phyloP scores from a whole-genome alignment of 2,888 invertebrate species.

The Heliconius ethilla region DNA sequence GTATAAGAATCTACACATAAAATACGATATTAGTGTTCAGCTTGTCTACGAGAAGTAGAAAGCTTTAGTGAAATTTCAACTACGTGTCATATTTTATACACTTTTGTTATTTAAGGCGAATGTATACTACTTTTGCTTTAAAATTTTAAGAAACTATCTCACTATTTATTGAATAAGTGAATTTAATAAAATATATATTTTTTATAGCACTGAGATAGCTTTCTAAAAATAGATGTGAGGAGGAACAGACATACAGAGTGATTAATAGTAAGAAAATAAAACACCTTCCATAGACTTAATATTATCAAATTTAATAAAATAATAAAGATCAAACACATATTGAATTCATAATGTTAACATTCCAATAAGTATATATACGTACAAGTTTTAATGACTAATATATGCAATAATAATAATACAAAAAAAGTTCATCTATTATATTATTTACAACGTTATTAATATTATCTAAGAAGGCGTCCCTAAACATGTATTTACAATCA shows the following conservation, averaged over 20 bases:
- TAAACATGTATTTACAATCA: conserved; percentile 58
- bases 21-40: no score
- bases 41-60: no score
- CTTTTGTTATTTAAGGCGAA: no score
- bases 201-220: no score
- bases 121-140: no score
- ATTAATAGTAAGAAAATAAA: conserved; percentile 20
- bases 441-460: conserved; percentile 53
- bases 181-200: no score
- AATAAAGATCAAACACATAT: conserved; percentile 43
- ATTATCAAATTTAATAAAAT: conserved; percentile 46
- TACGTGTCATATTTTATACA: no score
- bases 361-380: conserved; percentile 39
- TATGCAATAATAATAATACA: conserved; percentile 38
- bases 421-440: conserved; percentile 50
- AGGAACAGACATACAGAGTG: neutral
- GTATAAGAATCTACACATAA: no score
- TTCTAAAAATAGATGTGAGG: no score
- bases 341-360: conserved; percentile 42
- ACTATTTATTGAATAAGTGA: no score
- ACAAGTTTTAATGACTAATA: conserved; percentile 39
- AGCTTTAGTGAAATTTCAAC: no score
- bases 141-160: no score
- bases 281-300: conserved; percentile 32
- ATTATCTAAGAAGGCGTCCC: conserved; percentile 75